Base-by-base conservation (phyloP, 1,140 invertebrate species). In the Ruditapes philippinarum region DNA sequence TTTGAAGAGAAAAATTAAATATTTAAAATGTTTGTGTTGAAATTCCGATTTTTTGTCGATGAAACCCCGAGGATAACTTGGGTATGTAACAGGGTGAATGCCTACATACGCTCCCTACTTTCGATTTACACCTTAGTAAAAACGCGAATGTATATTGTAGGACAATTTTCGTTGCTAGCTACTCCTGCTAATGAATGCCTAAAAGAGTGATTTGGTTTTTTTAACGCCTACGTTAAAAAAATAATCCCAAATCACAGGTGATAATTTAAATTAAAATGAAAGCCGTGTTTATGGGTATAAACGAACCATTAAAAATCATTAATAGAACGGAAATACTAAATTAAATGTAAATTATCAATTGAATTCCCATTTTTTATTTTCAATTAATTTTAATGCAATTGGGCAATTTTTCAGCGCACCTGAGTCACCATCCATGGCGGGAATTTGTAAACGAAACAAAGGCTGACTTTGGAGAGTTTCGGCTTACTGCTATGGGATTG, bases 401-500 rank as follows among this genome's bases (percentile, higher is more conserved):
- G 83, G 33, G 74, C 25, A 78, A 65, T n/a, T 89, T 87, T 90
- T 89, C 40, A n/a, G 60, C 81, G 54, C 88, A 84, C 88, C 36
- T 82, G 85, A 91, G 91, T 89, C 74, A 70, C 65, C 14, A n/a
- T 70, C 85, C 45, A 90, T 85, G 57, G n/a, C n/a, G 84, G 88
- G 92, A 90, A 54, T 89, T 88, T 89, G 70, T 91, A 79, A 78
- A 91, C 49, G 81, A 93, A 91, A 92, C 94, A 95, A 90, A 95
- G 96, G 96, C 95, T 96, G 62, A 95, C 96, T 82, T 91, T 96
- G 51, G 96, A 96, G 88, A 95, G 95, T 89, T 96, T 96, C n/a
- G n/a, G 94, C 93, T 97, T 73, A 96, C 96, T 70, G 96, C 96
- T 73, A 96, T 97, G 95, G 96, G 97, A 91, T 97, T n/a, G n/a